These are phyloP conservation scores for Clarias fuscus DNA, from an alignment of 2,797 vertebrate genomes.

Conservation along the genomic window DNA sequence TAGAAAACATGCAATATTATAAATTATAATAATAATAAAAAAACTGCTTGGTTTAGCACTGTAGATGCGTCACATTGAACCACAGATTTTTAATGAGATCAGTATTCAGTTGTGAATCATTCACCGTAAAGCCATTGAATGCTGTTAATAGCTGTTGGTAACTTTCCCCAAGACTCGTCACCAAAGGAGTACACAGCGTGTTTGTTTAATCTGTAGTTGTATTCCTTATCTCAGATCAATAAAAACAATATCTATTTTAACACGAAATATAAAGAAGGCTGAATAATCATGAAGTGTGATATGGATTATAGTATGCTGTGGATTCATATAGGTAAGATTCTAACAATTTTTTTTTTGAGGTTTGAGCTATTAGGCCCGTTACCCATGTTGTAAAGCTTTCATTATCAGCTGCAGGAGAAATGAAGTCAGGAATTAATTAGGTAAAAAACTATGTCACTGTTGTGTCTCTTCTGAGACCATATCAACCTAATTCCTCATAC, in stretches of 20 bases:
- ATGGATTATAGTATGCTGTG: not conserved
- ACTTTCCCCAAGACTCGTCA: not conserved
- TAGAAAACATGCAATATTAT: not conserved
- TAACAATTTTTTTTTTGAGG: not conserved
- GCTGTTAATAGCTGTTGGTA: not conserved
- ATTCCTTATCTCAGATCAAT: not conserved
- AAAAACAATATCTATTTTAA: not conserved
- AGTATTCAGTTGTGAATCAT: not conserved
- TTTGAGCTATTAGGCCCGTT: slow-evolving; percentile 30
- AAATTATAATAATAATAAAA: not conserved
- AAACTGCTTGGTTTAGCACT: not conserved
- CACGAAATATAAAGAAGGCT: not conserved
- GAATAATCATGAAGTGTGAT: not conserved
- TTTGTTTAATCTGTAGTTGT: no score
- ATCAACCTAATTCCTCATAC: slow-evolving; percentile 42
- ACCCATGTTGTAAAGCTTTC: slow-evolving; percentile 66
- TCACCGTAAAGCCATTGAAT: no score
- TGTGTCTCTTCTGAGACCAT: slow-evolving; percentile 62
- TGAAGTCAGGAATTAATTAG: slow-evolving; percentile 72
- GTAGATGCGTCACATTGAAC: not conserved
- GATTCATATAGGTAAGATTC: not conserved
- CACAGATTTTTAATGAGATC: slow-evolving; percentile 1
- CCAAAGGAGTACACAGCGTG: not conserved
- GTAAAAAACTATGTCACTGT: slow-evolving; percentile 66
- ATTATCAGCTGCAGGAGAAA: slow-evolving; percentile 75